A percentile compares a stretch with the other conserved stretches of the same genome.
Conservation (phyloP, 2,888 invertebrate species). For the Colletes collaris region DNA sequence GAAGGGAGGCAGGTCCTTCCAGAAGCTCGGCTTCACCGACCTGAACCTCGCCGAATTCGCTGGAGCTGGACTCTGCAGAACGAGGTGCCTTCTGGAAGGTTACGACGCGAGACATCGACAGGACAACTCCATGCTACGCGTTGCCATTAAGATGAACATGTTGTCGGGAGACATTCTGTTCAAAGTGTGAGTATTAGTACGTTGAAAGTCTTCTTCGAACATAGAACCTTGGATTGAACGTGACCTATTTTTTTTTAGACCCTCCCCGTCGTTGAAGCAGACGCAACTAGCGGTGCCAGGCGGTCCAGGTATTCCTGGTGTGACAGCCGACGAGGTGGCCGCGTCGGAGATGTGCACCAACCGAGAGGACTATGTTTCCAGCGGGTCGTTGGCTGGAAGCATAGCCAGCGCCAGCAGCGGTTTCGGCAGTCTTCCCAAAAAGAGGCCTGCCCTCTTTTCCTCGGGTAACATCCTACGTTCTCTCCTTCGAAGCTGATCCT, state of each 20-base stretch:
- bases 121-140: constrained; percentile 97
- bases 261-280: constrained; percentile 86
- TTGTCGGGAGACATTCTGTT: constrained; percentile 98
- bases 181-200: constrained; percentile 91
- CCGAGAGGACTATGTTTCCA: constrained; percentile 85
- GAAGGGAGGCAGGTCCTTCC: constrained; percentile 92
- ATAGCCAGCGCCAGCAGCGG: constrained; percentile 92
- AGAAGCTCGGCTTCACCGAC: constrained; percentile 98
- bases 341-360: constrained; percentile 81
- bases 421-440: constrained; percentile 93
- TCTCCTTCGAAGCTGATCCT: neutral
- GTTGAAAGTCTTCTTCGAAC: too few species aligned
- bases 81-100: constrained; percentile 96
- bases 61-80: constrained; percentile 93
- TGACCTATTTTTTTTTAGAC: constrained; percentile 82
- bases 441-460: constrained; percentile 86
- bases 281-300: constrained; percentile 84
- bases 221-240: neutral
- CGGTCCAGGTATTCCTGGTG: constrained; percentile 76
- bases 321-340: constrained; percentile 77
- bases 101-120: constrained; percentile 96
- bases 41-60: constrained; percentile 98
- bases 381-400: constrained; percentile 86
- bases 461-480: constrained; percentile 81
- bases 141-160: constrained; percentile 96